Evolutionary conservation across 35 echinoderm and acorn worm species (phyloP), one percentile per base, ranked within the genome.

Genomic region (Apostichopus parvimensis): DNA sequence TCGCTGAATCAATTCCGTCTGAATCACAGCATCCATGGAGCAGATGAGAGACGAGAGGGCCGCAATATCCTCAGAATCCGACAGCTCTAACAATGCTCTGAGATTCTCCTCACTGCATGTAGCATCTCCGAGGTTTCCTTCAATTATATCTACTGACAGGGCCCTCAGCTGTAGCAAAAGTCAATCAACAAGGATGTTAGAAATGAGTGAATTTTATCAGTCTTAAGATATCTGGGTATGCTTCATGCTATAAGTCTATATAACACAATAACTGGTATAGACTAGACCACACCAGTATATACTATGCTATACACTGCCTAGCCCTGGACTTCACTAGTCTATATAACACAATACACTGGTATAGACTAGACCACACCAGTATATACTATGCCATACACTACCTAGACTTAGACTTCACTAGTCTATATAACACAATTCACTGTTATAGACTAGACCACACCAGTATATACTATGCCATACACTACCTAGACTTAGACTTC

Each of bases 41-140:
- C 86, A 88, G 62, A 88, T 68, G 0, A 88, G 24, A 26, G 61
- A 52, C 6, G 86, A 72, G 5, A 88, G 60, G 57, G 21, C 86
- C 5, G 21, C 17, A 1, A 88, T 72, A 52, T 88, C 86, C 2
- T 52, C 4, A 14, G 9, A 20, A 28, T 9, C 9, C 1, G 60
- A 28, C 7, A 88, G 18, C 58, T 28, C 52, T 3, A 88, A 23
- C n/a, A 88, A 9, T 15, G 17, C 8, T 88, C 64, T 15, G 57
- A 88, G 26, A 15, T 72, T 66, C 6, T 88, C 20, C 5, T 15
- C 61, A 52, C 45, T 54, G 34, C 86, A 88, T 6, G 86, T 24
- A 2, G 45, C 14, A 8, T 75, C 86, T 26, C 45, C 57, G 0
- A 88, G 86, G 9, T 88, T 75, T 8, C 86, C 86, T 72, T 73